Conservation (phyloP, 2,113 vertebrate genomes). For the Stegastes partitus region DNA sequence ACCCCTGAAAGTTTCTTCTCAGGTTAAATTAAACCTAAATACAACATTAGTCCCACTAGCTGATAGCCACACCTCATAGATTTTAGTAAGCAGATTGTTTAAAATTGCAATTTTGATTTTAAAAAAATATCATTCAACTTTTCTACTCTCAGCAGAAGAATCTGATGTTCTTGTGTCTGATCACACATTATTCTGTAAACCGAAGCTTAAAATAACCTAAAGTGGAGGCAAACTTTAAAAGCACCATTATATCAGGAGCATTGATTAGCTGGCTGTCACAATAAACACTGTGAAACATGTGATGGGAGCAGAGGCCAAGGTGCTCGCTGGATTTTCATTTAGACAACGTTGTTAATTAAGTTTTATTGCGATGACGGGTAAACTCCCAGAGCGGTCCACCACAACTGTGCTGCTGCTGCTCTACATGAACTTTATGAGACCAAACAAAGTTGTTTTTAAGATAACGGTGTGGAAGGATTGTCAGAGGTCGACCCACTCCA, state of each 20-base stretch:
- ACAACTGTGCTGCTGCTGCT: slow-evolving; percentile 1
- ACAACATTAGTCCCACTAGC: too few species aligned
- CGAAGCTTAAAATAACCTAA: too few species aligned
- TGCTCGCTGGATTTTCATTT: slow-evolving; percentile 7
- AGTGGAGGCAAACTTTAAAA: not conserved
- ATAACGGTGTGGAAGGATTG: not conserved
- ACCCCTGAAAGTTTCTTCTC: too few species aligned
- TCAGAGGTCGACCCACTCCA: not conserved
- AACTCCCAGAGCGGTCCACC: slow-evolving; percentile 28
- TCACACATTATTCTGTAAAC: too few species aligned
- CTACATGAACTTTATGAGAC: not conserved
- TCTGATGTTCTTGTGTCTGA: too few species aligned
- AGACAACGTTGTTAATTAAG: slow-evolving; percentile 39
- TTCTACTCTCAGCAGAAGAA: too few species aligned
- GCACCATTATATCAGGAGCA: not conserved
- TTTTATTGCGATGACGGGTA: slow-evolving; percentile 11
- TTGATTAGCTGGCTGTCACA: slow-evolving; percentile 5
- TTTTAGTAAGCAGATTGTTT: too few species aligned
- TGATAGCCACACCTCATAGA: too few species aligned
- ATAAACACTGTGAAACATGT: not conserved
- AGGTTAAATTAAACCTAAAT: too few species aligned
- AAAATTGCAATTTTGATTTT: too few species aligned
- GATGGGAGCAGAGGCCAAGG: slow-evolving; percentile 12
- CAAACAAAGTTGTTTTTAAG: not conserved
- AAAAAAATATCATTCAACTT: too few species aligned